Base-by-base conservation (phyloP, 2,888 invertebrate species). In the Euphydryas editha region DNA sequence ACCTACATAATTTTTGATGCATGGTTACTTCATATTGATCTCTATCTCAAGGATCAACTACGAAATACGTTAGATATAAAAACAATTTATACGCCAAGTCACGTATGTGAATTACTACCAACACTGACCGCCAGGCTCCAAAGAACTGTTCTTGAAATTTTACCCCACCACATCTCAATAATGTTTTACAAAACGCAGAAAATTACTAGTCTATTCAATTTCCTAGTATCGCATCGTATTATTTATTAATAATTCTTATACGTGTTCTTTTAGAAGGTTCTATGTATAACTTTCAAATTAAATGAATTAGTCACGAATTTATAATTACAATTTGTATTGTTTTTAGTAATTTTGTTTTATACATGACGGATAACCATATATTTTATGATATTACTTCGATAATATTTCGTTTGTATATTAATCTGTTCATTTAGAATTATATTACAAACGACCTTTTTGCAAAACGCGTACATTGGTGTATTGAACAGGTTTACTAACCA, bases 21-120 rank as follows among this genome's bases (percentile, higher is more conserved):
- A 37, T 39, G 17, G 10, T 57, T 24, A 44, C 37, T 20, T 51
- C 20, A 47, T 68, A 65, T 61, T 39, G 58, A 58, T 47, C 60
- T 30, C 30, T 46, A 61, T 76, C 54, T 81, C 82, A 82, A 84
- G 80, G 79, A 77, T 80, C 76, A 72, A 73, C 73, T 73, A 82
- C 73, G 73, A 84, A 81, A 80, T 79, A 79, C 78, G 78, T 75
- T 74, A 75, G 73, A 78, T 59, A 78, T 83, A 81, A 82, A 71
- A 78, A 82, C 75, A 73, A 85, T 90, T 89, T 80, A 76, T 75
- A 71, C 78, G 79, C 78, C 72, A 58, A 68, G 81, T 84, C 90
- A 90, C 90, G 90, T 89, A 82, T 71, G 66, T 74, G 74, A 62
- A 74, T 75, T 77, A 78, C 80, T 85, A 82, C 81, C 85, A 83